Evolutionary conservation across 1,140 invertebrate species (phyloP), one percentile per base, ranked within the genome.

Genomic region (Temnothorax nylanderi): DNA sequence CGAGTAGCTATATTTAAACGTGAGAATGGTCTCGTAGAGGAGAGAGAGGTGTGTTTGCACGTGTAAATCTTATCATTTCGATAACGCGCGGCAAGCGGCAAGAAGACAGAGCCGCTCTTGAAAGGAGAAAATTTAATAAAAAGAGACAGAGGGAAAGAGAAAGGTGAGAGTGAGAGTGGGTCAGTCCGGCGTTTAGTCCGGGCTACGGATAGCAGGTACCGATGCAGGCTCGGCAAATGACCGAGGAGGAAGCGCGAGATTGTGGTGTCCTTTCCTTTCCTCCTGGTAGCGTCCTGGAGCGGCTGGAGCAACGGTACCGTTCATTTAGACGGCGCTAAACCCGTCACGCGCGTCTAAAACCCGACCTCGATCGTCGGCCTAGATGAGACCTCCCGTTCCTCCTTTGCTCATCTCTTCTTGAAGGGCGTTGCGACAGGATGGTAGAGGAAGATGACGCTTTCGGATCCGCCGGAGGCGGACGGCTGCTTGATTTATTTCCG

Each of bases 321-420:
- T n/a, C 56, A 85, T 76, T 87, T 88, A 87, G 64, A 88, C 51
- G 51, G 18, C 6, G 51, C 51, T 10, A 13, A n/a, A n/a, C n/a
- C n/a, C 67, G 75, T 88, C 86, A 90, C 72, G 41, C 72, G 82
- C 37, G 58, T 91, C 81, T 91, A 90, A 91, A 91, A 87, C 77
- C 86, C 82, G 92, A 92, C 93, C 92, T 88, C 89, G 85, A 92
- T 93, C 81, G 85, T 34, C 87, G 88, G 87, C 93, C 91, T 92
- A 90, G 88, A 92, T 93, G 89, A 88, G 72, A 71, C 47, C 85
- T 89, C 21, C 11, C 88, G 47, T 37, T 69, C 26, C 47, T 64
- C 54, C 16, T 67, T 54, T 11, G 5, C 26, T 81, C 16, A 3
- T 65, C 37, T 78, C n/a, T 51, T 87, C 56, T 47, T 62, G 26